phyloP scores from a whole-genome alignment of 2,888 invertebrate genomes.

The Notodonta dromedarius region DNA sequence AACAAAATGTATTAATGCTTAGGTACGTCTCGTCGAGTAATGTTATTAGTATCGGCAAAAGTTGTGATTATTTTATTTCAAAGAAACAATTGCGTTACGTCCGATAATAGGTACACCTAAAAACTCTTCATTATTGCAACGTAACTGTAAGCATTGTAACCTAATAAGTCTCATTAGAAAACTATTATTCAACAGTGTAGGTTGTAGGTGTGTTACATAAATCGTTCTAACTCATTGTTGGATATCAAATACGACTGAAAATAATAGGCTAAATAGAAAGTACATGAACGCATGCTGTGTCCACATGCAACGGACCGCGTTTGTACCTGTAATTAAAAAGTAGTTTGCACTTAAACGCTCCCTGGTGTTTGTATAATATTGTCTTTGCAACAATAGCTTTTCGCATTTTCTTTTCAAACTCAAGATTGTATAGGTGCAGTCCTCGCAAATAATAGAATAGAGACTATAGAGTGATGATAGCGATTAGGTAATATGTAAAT shows the following conservation, averaged over 20 bases:
- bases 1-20: no score
- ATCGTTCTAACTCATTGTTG: conserved; percentile 47
- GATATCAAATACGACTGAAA: conserved; percentile 40
- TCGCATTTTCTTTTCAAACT: conserved; percentile 20
- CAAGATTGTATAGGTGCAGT: no score
- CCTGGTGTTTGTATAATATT: background rate
- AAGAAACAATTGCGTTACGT: background rate
- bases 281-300: conserved; percentile 44
- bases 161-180: conserved; percentile 45
- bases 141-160: conserved; percentile 25
- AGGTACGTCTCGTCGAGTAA: no score
- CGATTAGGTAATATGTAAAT: conserved; percentile 13
- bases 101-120: background rate
- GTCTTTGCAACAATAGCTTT: conserved; percentile 9
- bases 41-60: no score
- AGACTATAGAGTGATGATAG: background rate
- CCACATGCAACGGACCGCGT: conserved; percentile 47
- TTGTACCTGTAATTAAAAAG: conserved; percentile 36
- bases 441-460: background rate
- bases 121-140: conserved; percentile 1
- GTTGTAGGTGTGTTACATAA: conserved; percentile 53
- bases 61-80: background rate
- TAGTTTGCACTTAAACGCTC: conserved; percentile 30
- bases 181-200: conserved; percentile 47
- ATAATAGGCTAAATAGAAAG: conserved; percentile 59